Evolutionary conservation across 2,797 vertebrate species (phyloP).

Genomic region (Coluber constrictor): DNA sequence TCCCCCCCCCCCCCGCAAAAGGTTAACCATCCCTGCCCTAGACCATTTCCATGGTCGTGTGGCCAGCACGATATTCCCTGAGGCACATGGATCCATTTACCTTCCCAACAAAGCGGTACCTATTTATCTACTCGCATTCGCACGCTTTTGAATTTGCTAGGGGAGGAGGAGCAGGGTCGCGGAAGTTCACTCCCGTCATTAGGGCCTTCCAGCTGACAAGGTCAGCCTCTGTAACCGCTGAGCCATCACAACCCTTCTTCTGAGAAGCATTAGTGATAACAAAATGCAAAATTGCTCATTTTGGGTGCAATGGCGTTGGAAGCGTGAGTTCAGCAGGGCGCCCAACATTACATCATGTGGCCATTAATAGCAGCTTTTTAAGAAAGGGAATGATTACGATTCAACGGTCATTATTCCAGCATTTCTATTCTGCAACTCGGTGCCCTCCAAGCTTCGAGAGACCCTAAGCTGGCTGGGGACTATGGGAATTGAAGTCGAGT

Average conservation of each 20-base stretch:
- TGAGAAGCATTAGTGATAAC: not conserved
- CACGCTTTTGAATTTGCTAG: no score
- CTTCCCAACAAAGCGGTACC: no score
- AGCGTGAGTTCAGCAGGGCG: not conserved
- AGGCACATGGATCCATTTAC: not conserved
- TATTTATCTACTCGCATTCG: no score
- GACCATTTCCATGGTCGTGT: not conserved
- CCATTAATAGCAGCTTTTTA: not conserved
- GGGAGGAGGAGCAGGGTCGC: no score
- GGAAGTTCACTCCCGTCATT: no score
- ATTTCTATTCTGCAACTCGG: not conserved
- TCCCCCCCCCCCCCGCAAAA: no score
- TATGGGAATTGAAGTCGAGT: not conserved
- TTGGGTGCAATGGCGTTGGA: not conserved
- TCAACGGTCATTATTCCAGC: not conserved
- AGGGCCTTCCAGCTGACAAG: no score
- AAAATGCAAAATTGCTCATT: no score
- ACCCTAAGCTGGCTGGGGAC: not conserved
- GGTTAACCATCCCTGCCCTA: no score
- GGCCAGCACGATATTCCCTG: no score
- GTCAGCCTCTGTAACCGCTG: no score
- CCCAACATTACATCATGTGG: not conserved
- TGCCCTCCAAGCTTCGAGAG: not conserved
- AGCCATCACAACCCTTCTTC: not conserved
- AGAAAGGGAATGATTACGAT: not conserved